Conservation (phyloP, 2,113 vertebrate genomes). For the Gasterosteus nipponicus region DNA sequence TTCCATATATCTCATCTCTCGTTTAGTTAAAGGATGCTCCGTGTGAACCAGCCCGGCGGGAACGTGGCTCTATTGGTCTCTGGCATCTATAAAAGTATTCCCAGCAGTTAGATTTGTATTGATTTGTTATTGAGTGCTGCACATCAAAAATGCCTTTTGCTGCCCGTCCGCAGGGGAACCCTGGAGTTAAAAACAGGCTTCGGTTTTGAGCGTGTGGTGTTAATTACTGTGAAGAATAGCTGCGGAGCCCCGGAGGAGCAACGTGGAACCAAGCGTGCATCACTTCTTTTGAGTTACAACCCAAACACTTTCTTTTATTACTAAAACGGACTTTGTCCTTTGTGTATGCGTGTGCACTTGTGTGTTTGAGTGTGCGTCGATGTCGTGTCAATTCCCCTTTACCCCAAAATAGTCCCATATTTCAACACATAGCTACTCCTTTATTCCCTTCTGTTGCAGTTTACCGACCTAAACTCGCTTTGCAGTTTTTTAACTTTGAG, state of each 20-base stretch:
- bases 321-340: not conserved
- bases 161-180: conserved; percentile 42
- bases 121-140: conserved; percentile 50
- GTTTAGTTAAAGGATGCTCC: conserved; percentile 37
- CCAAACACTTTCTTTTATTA: not conserved
- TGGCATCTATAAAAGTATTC: conserved; percentile 42
- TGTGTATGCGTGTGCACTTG: not conserved
- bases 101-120: conserved; percentile 41
- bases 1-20: conserved; percentile 14
- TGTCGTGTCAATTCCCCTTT: not conserved
- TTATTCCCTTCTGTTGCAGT: not conserved
- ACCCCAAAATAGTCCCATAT: not conserved
- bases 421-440: not conserved
- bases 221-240: conserved; percentile 29
- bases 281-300: conserved; percentile 13
- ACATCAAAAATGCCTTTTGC: conserved; percentile 20
- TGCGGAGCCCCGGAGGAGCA: conserved; percentile 28
- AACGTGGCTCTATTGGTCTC: conserved; percentile 8
- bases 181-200: conserved; percentile 22
- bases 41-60: conserved; percentile 16
- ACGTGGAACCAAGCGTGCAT: conserved; percentile 20
- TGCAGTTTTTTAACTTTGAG: conserved; percentile 31
- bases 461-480: not conserved
- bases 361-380: not conserved
- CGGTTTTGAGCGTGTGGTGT: conserved; percentile 9